Conservation (phyloP, 2,113 vertebrate genomes). For the Oreotragus oreotragus region DNA sequence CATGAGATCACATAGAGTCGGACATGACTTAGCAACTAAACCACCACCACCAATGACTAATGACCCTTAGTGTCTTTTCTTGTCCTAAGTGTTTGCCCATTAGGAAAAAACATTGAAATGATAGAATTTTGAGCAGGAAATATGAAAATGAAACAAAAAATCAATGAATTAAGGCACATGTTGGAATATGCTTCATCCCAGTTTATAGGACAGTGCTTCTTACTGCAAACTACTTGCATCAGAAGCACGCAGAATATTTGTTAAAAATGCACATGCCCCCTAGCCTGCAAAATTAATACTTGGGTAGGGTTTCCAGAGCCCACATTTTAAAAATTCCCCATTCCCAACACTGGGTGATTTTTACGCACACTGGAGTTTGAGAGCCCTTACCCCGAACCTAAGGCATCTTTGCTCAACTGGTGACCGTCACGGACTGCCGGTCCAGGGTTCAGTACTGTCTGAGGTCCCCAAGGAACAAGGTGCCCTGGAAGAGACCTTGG, state of each 20-base stretch:
- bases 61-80: background rate
- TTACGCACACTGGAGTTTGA: background rate
- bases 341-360: background rate
- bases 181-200: background rate
- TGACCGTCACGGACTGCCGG: background rate
- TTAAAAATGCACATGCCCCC: background rate
- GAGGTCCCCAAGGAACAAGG: background rate
- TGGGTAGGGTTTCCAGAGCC: background rate
- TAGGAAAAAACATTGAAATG: conserved; percentile 6
- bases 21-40: background rate
- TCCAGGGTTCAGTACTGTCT: background rate
- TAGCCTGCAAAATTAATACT: background rate
- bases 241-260: background rate
- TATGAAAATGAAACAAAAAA: background rate
- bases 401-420: background rate
- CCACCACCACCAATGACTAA: background rate
- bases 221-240: background rate
- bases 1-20: background rate
- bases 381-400: background rate
- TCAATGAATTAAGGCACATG: background rate
- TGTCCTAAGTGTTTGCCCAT: background rate
- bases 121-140: background rate
- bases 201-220: background rate
- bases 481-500: background rate
- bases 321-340: background rate